Evolutionary conservation across 2,113 vertebrate genomes (phyloP).

Genomic region (Microtus richardsoni): DNA sequence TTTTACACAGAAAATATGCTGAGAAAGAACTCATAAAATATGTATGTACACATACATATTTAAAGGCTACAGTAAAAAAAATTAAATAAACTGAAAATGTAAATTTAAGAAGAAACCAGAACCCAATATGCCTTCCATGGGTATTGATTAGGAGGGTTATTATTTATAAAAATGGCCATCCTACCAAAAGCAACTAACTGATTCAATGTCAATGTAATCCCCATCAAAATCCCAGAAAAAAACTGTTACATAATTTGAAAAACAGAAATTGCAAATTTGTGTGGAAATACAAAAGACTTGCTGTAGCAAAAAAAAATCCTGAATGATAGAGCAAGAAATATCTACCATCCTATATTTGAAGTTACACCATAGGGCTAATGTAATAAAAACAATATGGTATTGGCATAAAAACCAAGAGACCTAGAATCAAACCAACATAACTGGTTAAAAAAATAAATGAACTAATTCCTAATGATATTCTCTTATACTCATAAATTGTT

Average conservation of each 20-base stretch:
- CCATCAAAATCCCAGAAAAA: not conserved
- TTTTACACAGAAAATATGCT: no score
- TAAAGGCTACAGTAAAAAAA: not conserved
- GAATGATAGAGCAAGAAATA: not conserved
- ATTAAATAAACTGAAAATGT: not conserved
- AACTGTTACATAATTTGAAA: not conserved
- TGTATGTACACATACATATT: no score
- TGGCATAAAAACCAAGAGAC: not conserved
- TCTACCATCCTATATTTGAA: not conserved
- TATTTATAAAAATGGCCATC: not conserved
- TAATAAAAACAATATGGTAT: not conserved
- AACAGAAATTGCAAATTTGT: not conserved
- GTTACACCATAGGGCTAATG: not conserved
- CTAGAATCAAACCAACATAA: no score
- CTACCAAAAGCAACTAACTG: not conserved
- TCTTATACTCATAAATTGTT: no score
- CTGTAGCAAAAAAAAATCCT: not conserved
- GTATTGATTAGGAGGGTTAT: not conserved
- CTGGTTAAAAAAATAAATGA: no score
- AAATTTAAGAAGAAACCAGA: not conserved
- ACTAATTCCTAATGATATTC: no score
- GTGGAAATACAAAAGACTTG: not conserved
- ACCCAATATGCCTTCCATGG: not conserved
- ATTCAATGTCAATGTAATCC: not conserved
- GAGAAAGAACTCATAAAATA: no score